Evolutionary conservation across 2,113 vertebrate genomes (phyloP).

Genomic region (Oreocharis arfaki): DNA sequence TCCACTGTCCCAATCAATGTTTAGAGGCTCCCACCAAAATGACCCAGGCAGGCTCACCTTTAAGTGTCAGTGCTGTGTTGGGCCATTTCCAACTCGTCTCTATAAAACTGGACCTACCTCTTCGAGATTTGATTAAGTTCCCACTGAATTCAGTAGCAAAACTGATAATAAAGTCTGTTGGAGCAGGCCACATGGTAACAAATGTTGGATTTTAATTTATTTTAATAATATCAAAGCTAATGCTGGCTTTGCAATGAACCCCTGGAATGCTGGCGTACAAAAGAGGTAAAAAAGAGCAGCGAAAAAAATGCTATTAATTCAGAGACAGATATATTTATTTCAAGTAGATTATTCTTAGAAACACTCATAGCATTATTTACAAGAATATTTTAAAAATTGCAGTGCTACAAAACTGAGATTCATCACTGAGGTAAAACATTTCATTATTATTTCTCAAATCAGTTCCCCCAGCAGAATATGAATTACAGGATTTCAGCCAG

Average conservation of each 20-base stretch:
- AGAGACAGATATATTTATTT: conserved; percentile 46
- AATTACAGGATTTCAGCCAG: conserved; percentile 73
- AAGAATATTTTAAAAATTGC: conserved; percentile 49
- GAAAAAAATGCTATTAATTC: conserved; percentile 23
- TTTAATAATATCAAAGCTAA: conserved; percentile 5
- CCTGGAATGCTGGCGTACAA: neutral
- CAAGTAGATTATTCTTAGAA: conserved; percentile 62
- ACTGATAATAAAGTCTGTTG: neutral
- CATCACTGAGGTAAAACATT: conserved; percentile 66
- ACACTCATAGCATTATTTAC: conserved; percentile 58
- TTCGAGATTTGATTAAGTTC: neutral
- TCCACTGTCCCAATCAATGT: neutral
- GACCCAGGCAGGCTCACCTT: neutral
- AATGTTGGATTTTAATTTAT: conserved; percentile 11
- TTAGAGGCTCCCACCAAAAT: neutral
- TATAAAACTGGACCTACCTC: neutral
- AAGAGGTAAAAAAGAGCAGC: conserved; percentile 10
- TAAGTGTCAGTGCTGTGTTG: neutral
- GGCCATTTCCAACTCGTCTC: neutral
- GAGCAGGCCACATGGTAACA: neutral
- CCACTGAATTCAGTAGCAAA: neutral
- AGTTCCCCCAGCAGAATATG: conserved; percentile 65
- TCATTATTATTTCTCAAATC: conserved; percentile 71
- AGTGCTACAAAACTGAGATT: conserved; percentile 57
- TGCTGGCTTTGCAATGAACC: neutral